A percentile compares a stretch with the other conserved stretches of the same genome.
Conservation (phyloP, 2,888 invertebrate genomes). For the Aporophyla lueneburgensis region DNA sequence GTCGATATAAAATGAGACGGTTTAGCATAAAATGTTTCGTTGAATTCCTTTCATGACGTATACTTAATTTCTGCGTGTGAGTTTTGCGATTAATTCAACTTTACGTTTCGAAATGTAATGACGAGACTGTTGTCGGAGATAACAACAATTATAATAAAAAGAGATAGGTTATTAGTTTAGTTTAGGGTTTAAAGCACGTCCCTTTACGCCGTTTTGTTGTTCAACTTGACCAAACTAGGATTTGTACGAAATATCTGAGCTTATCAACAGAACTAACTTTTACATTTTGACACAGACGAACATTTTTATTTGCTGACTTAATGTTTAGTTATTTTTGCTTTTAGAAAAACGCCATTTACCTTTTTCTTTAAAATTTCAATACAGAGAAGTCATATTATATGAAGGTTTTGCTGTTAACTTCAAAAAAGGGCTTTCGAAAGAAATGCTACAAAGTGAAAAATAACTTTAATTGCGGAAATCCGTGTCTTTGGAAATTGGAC, state of each 20-base stretch:
- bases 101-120: slow-evolving; percentile 1
- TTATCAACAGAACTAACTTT: neutral
- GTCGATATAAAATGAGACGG: slow-evolving; percentile 4
- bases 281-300: neutral
- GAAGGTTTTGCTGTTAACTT: no score
- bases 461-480: no score
- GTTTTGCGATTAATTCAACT: neutral
- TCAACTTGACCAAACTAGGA: slow-evolving; percentile 15
- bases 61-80: slow-evolving; percentile 3
- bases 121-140: slow-evolving; percentile 26
- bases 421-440: no score
- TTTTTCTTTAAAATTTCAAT: neutral
- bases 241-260: slow-evolving; percentile 1
- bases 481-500: no score
- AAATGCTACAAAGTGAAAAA: no score
- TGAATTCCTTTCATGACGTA: neutral
- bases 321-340: neutral
- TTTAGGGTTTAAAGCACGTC: slow-evolving; percentile 13
- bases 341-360: neutral
- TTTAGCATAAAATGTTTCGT: slow-evolving; percentile 1
- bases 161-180: slow-evolving; percentile 17
- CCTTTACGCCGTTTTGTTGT: neutral
- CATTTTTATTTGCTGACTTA: neutral
- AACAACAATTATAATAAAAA: slow-evolving; percentile 32
- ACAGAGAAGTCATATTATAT: no score